A percentile compares a stretch with the other conserved stretches of the same genome.
Conservation (phyloP, 2,888 invertebrate genomes). For the Ischnus inquisitorius region DNA sequence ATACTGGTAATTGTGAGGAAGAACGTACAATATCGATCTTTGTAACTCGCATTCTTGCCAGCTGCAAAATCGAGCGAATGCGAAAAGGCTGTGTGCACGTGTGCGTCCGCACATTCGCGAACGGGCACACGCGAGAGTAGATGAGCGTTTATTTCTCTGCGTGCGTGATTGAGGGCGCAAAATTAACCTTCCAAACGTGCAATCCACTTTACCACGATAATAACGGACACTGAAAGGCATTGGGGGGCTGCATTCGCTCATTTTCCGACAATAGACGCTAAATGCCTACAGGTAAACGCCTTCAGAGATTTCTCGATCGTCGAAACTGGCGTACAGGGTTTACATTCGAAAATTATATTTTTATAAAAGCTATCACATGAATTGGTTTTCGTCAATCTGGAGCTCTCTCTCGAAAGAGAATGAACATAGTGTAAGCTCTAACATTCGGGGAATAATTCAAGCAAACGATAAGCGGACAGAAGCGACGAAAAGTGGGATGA, state of each 20-base stretch:
- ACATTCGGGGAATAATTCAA: not conserved
- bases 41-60: slow-evolving; percentile 18
- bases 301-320: not conserved
- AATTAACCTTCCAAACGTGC: slow-evolving; percentile 29
- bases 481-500: not conserved
- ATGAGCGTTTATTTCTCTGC: slow-evolving; percentile 12
- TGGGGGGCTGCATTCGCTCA: not conserved
- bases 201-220: slow-evolving; percentile 1
- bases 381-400: not conserved
- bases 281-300: not conserved
- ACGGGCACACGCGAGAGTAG: slow-evolving; percentile 5
- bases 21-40: slow-evolving; percentile 54
- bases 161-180: slow-evolving; percentile 1
- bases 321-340: not conserved
- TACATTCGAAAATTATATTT: not conserved
- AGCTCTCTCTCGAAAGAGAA: not conserved
- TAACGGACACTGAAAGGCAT: not conserved
- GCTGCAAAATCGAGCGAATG: slow-evolving; percentile 25
- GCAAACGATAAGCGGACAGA: not conserved
- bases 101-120: not conserved
- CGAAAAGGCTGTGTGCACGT: not conserved
- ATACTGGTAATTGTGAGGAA: slow-evolving; percentile 52
- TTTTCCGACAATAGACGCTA: slow-evolving; percentile 1
- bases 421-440: not conserved
- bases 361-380: not conserved